These are phyloP conservation scores for Macroramphosus scolopax DNA, from an alignment of 2,797 vertebrate species.

Conservation along the genomic window DNA sequence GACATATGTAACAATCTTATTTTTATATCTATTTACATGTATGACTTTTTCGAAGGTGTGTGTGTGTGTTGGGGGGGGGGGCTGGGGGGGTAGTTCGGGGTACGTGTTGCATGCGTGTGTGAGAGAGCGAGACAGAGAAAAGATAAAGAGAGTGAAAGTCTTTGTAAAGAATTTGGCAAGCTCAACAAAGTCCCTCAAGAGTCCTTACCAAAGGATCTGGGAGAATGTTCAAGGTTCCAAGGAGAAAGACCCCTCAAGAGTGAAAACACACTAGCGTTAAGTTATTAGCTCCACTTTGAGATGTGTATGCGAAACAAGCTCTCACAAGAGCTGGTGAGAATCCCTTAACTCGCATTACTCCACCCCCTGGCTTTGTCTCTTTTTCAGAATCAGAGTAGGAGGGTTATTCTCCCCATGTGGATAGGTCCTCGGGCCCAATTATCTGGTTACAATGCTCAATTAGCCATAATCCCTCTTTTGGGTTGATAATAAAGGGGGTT, in stretches of 20 bases:
- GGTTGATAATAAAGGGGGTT: conserved; percentile 75
- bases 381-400: conserved; percentile 86
- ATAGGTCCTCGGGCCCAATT: conserved; percentile 90
- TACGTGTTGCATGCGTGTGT: conserved; percentile 14
- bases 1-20: no score
- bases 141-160: conserved; percentile 65
- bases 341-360: conserved; percentile 92
- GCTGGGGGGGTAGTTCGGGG: no score
- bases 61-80: conserved; percentile 14
- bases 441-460: conserved; percentile 85
- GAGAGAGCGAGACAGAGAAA: conserved; percentile 27
- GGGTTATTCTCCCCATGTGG: conserved; percentile 92
- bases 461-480: conserved; percentile 87
- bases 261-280: conserved; percentile 83
- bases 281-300: conserved; percentile 85
- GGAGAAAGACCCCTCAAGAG: conserved; percentile 84
- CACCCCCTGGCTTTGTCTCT: conserved; percentile 86
- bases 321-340: conserved; percentile 88
- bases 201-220: conserved; percentile 78
- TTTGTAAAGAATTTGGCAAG: conserved; percentile 73
- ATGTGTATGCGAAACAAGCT: conserved; percentile 87
- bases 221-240: conserved; percentile 81
- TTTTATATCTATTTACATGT: no score
- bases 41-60: conserved; percentile 7
- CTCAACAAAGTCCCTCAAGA: conserved; percentile 80